Conservation (phyloP, 2,888 invertebrate species). For the Kuschelorhynchus macadamiae region DNA sequence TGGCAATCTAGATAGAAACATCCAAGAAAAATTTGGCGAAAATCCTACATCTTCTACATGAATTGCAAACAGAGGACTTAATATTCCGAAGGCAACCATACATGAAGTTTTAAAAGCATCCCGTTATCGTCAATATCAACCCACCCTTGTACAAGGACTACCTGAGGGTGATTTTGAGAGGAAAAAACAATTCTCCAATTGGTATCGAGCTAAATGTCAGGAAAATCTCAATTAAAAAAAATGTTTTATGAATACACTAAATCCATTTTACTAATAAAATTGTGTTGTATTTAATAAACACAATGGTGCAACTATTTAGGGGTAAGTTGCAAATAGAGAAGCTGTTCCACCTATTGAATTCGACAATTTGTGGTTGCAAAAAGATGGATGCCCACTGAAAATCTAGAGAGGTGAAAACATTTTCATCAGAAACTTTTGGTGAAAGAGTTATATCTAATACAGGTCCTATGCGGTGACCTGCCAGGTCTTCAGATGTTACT, state of each 20-base stretch:
- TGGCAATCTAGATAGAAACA: background rate
- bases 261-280: background rate
- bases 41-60: slow-evolving; percentile 1
- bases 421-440: background rate
- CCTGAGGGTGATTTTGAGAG: background rate
- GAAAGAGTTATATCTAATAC: background rate
- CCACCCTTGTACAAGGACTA: background rate
- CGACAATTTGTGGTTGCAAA: background rate
- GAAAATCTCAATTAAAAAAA: background rate
- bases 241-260: background rate
- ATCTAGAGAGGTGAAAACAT: slow-evolving; percentile 1
- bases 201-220: background rate
- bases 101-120: no score
- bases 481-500: background rate
- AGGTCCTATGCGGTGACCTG: background rate
- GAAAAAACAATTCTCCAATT: background rate
- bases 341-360: background rate
- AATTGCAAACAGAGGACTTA: background rate
- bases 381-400: background rate
- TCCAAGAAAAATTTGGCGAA: background rate
- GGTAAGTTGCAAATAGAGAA: background rate
- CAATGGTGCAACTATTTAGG: background rate
- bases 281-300: slow-evolving; percentile 2
- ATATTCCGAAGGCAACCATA: background rate
- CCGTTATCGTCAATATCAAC: background rate